Percentiles rank a stretch among this genome's conserved stretches.
Conservation (phyloP, 2,113 vertebrate genomes). For the Corythornis cristatus region DNA sequence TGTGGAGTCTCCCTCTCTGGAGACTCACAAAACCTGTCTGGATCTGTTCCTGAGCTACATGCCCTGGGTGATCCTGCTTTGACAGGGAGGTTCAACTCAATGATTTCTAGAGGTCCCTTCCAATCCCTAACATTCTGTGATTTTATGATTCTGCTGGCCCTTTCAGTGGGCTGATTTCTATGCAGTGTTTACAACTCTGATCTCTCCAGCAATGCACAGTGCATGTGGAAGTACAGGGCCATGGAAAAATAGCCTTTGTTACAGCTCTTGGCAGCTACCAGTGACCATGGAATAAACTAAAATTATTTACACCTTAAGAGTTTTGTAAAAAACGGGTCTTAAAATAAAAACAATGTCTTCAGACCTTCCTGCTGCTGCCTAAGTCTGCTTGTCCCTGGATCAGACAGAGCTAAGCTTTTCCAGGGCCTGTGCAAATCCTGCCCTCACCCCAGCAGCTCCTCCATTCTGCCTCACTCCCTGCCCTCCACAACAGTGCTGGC, state of each 20-base stretch:
- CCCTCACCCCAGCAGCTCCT: neutral
- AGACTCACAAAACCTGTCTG: too few species aligned
- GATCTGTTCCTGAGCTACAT: too few species aligned
- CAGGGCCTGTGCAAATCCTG: neutral
- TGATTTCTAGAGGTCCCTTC: too few species aligned
- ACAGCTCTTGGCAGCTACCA: neutral
- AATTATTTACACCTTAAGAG: neutral
- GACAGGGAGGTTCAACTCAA: too few species aligned
- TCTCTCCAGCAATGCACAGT: neutral
- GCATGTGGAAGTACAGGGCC: neutral
- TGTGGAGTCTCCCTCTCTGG: too few species aligned
- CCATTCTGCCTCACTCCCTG: neutral
- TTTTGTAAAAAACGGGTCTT: neutral
- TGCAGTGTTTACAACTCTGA: neutral
- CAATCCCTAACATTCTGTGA: too few species aligned
- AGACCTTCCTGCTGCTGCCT: neutral
- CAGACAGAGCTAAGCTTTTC: neutral
- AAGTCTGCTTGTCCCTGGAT: neutral
- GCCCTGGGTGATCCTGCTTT: too few species aligned
- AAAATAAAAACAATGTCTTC: neutral
- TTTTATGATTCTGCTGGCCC: neutral
- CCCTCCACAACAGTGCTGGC: neutral
- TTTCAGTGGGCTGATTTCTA: neutral
- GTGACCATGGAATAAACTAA: neutral
- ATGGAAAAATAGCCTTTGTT: neutral